phyloP scores from a whole-genome alignment of 2,113 vertebrate genomes.

The Pygoscelis antarcticus region DNA sequence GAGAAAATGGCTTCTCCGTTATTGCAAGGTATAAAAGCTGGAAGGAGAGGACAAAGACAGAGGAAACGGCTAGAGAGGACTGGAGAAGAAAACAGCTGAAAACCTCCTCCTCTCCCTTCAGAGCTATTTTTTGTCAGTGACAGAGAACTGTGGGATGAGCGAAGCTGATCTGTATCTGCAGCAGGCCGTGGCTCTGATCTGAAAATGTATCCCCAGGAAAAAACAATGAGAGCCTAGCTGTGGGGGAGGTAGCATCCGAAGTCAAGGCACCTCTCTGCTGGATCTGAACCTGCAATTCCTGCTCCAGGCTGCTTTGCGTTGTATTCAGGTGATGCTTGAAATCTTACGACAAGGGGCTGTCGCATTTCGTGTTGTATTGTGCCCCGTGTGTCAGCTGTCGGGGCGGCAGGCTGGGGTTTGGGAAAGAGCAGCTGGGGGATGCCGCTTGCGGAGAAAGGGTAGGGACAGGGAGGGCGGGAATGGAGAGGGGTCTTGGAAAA shows the following conservation, averaged over 20 bases:
- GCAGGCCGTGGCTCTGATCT: not conserved
- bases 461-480: not conserved
- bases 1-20: conserved; percentile 25
- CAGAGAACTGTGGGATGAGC: conserved; percentile 36
- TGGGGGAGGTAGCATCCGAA: not conserved
- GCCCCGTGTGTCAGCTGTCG: not conserved
- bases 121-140: conserved; percentile 58
- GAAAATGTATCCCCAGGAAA: conserved; percentile 13
- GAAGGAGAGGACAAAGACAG: not conserved
- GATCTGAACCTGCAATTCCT: not conserved
- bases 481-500: not conserved
- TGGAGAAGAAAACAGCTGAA: conserved; percentile 30
- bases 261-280: not conserved
- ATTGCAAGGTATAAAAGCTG: not conserved
- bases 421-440: not conserved
- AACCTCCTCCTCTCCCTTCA: conserved; percentile 37
- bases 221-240: not conserved
- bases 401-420: not conserved
- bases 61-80: not conserved
- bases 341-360: not conserved
- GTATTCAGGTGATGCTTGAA: not conserved
- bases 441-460: not conserved
- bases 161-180: conserved; percentile 56
- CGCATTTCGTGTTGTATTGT: not conserved
- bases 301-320: not conserved